Evolutionary conservation across 2,113 vertebrate species (phyloP).

Genomic region (Spea multiplicata): DNA sequence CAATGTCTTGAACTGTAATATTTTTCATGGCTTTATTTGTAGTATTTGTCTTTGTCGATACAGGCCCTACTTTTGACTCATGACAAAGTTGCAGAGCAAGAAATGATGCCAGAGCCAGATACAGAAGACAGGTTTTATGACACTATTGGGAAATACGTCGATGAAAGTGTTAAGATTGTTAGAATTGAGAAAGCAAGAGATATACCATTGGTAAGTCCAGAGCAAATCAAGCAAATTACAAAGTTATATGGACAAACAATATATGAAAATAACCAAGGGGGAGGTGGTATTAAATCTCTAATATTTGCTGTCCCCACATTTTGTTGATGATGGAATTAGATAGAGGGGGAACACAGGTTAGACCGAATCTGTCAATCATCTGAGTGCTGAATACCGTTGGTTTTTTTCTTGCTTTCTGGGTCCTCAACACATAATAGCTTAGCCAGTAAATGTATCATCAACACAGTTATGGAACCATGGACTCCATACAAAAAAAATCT

Average conservation of each 20-base stretch:
- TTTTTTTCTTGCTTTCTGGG: no score
- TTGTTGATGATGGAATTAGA: no score
- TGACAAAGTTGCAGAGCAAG: constrained; percentile 86
- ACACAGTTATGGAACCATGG: no score
- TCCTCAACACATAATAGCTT: no score
- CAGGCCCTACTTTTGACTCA: constrained; percentile 90
- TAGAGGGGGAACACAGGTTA: no score
- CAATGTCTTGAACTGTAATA: not conserved
- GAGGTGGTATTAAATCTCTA: no score
- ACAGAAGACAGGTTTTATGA: constrained; percentile 73
- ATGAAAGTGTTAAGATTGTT: constrained; percentile 90
- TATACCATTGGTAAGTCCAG: constrained; percentile 83
- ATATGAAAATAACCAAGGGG: not conserved
- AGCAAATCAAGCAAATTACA: not conserved
- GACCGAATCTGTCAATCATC: no score
- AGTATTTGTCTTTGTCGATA: not conserved
- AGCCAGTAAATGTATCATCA: no score
- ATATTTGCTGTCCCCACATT: no score
- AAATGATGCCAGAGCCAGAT: constrained; percentile 77
- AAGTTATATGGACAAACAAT: not conserved
- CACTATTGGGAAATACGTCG: constrained; percentile 75
- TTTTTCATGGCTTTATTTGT: not conserved
- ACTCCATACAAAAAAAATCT: no score
- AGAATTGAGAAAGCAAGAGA: constrained; percentile 88
- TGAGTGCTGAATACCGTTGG: no score